These are phyloP conservation scores for Erythrocercus mccallii DNA, from an alignment of 2,113 vertebrate genomes.

Conservation along the genomic window DNA sequence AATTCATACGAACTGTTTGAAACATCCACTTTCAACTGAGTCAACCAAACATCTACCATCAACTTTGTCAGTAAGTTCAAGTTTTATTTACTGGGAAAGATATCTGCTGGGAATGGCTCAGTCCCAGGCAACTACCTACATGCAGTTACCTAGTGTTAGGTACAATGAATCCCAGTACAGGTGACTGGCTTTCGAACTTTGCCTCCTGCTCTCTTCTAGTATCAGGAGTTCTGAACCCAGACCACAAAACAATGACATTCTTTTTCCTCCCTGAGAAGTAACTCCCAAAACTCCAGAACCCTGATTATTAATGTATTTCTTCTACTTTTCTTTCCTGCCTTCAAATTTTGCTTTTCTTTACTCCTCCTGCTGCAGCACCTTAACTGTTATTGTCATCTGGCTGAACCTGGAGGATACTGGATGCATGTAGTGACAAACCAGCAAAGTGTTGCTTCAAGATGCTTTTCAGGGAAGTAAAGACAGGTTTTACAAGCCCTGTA, in stretches of 20 bases:
- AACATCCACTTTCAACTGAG: not conserved
- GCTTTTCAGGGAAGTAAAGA: not conserved
- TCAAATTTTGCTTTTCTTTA: not conserved
- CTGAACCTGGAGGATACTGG: not conserved
- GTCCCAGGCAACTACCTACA: not conserved
- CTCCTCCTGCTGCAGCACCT: not conserved
- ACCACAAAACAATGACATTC: not conserved
- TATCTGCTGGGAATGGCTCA: not conserved
- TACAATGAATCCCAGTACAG: not conserved
- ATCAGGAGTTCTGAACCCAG: not conserved
- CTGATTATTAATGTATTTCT: not conserved
- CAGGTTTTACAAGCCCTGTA: not conserved
- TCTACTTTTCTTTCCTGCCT: not conserved
- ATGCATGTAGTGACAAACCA: not conserved
- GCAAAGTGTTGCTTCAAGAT: not conserved
- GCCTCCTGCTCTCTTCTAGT: accelerated
- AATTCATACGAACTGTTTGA: not conserved
- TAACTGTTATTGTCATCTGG: not conserved
- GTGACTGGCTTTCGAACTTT: not conserved
- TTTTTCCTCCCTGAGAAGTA: not conserved
- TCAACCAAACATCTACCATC: not conserved
- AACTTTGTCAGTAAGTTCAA: not conserved
- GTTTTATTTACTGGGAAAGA: not conserved
- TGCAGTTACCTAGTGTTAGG: not conserved
- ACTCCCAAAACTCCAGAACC: not conserved